phyloP scores from a whole-genome alignment of 2,888 invertebrate genomes.

The Ctenicera cuprea region DNA sequence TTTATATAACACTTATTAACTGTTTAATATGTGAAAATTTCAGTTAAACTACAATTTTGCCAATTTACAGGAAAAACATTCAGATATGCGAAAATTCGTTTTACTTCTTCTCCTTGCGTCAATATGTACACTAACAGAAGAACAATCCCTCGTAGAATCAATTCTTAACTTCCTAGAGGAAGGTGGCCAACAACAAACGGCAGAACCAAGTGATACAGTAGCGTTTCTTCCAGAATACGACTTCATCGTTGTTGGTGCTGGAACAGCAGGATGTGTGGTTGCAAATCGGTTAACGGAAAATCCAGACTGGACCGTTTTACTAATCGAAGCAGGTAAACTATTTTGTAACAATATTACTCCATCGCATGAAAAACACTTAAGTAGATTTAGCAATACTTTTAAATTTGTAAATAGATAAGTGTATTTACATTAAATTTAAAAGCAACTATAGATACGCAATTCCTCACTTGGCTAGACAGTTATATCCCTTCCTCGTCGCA shows the following conservation, averaged over 20 bases:
- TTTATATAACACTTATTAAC: too few relatives aligned
- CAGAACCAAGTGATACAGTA: constrained; percentile 76
- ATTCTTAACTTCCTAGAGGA: constrained; percentile 75
- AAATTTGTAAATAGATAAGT: too few relatives aligned
- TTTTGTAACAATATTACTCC: background rate
- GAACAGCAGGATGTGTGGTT: constrained; percentile 86
- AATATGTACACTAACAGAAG: background rate
- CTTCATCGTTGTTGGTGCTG: constrained; percentile 87
- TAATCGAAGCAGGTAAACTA: constrained; percentile 83
- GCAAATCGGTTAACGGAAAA: constrained; percentile 85
- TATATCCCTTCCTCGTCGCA: too few relatives aligned
- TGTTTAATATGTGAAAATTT: too few relatives aligned
- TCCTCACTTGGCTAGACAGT: too few relatives aligned
- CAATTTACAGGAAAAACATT: background rate
- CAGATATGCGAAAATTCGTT: background rate
- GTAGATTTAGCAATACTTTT: too few relatives aligned
- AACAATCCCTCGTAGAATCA: constrained; percentile 70
- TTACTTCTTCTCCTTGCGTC: background rate
- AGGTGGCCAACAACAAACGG: constrained; percentile 73
- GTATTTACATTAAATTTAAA: too few relatives aligned
- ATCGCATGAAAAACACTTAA: too few relatives aligned
- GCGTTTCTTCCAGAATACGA: constrained; percentile 79
- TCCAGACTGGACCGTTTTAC: constrained; percentile 79
- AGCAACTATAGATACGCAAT: too few relatives aligned
- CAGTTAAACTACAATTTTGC: background rate